A percentile compares a stretch with the other conserved stretches of the same genome.
These are phyloP conservation scores for Labrus mixtus DNA, from an alignment of 2,113 vertebrate species.

Conservation along the genomic window DNA sequence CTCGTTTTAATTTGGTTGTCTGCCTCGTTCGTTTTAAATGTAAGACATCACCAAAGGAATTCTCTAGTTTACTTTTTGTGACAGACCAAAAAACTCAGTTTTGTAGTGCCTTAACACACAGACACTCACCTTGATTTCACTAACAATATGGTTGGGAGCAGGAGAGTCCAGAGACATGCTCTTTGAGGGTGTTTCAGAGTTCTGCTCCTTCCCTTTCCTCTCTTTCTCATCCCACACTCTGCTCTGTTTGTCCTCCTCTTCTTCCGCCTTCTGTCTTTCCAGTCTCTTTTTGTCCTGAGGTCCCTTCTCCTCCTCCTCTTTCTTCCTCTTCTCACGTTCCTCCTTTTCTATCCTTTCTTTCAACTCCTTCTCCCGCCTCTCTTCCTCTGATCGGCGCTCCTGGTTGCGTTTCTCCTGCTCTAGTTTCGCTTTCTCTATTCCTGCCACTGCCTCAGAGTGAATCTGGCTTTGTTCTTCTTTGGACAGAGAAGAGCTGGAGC, in stretches of 20 bases:
- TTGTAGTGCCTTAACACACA: background rate
- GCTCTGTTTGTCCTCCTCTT: slow-evolving; percentile 66
- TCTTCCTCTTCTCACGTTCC: slow-evolving; percentile 75
- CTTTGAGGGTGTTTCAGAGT: slow-evolving; percentile 79
- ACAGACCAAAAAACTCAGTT: background rate
- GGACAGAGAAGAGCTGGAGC: slow-evolving; percentile 68
- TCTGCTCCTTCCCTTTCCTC: slow-evolving; percentile 67
- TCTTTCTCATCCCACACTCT: slow-evolving; percentile 74
- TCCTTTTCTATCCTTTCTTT: slow-evolving; percentile 72
- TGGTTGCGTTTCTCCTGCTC: slow-evolving; percentile 86
- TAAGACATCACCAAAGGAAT: too few species aligned
- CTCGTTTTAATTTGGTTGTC: too few species aligned
- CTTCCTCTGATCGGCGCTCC: slow-evolving; percentile 72
- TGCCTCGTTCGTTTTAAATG: too few species aligned
- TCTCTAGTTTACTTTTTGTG: too few species aligned
- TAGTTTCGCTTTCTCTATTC: slow-evolving; percentile 85
- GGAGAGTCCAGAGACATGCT: slow-evolving; percentile 82
- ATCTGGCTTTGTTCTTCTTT: slow-evolving; percentile 88
- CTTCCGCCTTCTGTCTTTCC: slow-evolving; percentile 75
- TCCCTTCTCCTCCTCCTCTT: slow-evolving; percentile 78
- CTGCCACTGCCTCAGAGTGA: slow-evolving; percentile 82
- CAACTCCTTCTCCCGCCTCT: slow-evolving; percentile 67
- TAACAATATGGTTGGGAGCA: slow-evolving; percentile 68
- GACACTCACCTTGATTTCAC: slow-evolving; percentile 79
- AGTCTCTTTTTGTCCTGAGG: slow-evolving; percentile 77